phyloP scores from a whole-genome alignment of 2,888 invertebrate genomes.

The Erynnis tages region DNA sequence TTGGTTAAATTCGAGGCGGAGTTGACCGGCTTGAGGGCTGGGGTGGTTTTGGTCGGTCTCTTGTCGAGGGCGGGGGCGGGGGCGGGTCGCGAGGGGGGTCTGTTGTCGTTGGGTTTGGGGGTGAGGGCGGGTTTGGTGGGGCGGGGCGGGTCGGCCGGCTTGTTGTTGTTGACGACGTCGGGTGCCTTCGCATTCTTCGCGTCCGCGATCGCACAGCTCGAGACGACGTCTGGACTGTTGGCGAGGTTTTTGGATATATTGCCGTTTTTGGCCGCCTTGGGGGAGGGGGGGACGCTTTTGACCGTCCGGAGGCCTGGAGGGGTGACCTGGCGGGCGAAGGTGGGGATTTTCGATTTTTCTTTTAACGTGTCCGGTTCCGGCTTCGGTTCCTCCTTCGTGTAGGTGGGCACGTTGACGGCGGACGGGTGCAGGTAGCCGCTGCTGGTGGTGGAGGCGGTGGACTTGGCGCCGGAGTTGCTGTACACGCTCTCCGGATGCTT shows the following conservation, averaged over 20 bases:
- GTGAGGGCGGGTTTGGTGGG: slow-evolving; percentile 67
- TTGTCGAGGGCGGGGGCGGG: slow-evolving; percentile 61
- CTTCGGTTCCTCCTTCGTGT: slow-evolving; percentile 56
- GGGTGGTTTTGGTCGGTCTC: slow-evolving; percentile 57
- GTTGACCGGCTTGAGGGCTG: slow-evolving; percentile 55
- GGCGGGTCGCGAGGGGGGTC: slow-evolving; percentile 63
- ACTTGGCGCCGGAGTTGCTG: slow-evolving; percentile 83
- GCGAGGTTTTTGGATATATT: slow-evolving; percentile 54
- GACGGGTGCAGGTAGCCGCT: slow-evolving; percentile 89
- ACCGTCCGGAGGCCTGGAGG: slow-evolving; percentile 78
- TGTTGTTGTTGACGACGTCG: slow-evolving; percentile 80
- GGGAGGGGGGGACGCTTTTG: slow-evolving; percentile 63
- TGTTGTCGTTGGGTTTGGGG: slow-evolving; percentile 62
- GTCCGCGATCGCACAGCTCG: slow-evolving; percentile 84
- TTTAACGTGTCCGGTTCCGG: slow-evolving; percentile 48
- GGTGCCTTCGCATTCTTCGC: slow-evolving; percentile 80
- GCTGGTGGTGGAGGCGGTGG: slow-evolving; percentile 83
- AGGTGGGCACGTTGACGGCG: slow-evolving; percentile 84
- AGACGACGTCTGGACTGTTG: slow-evolving; percentile 88
- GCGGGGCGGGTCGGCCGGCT: slow-evolving; percentile 61
- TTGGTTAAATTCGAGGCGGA: slow-evolving; percentile 48
- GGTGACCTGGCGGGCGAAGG: slow-evolving; percentile 69
- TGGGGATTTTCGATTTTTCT: slow-evolving; percentile 73
- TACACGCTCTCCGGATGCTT: slow-evolving; percentile 84
- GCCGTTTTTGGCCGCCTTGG: slow-evolving; percentile 62